A percentile compares a stretch with the other conserved stretches of the same genome.
These are phyloP conservation scores for Cynopterus brachyotis DNA, from an alignment of 2,113 vertebrate species.

Conservation along the genomic window DNA sequence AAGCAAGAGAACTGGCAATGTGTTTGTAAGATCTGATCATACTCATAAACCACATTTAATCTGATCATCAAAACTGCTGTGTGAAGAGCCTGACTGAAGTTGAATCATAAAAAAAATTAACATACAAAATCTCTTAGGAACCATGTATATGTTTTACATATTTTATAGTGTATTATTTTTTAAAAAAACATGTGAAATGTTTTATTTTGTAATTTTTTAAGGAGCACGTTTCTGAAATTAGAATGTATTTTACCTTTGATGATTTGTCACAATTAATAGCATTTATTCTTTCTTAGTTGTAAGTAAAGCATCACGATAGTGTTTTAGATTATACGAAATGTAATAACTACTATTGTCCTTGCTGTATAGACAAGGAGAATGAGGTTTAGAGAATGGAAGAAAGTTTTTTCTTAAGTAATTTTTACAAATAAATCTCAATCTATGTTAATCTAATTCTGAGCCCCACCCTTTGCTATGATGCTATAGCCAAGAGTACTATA, in stretches of 20 bases:
- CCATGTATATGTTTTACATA: neutral
- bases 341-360: neutral
- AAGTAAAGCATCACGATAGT: neutral
- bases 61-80: neutral
- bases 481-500: neutral
- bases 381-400: neutral
- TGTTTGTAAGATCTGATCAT: neutral
- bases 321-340: neutral
- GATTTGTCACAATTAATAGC: neutral
- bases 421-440: neutral
- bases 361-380: neutral
- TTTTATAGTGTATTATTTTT: neutral
- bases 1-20: constrained; percentile 11
- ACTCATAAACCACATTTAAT: constrained; percentile 29
- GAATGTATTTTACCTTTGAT: neutral
- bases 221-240: neutral
- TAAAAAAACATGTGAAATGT: neutral
- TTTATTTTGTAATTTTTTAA: neutral
- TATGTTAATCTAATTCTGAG: neutral
- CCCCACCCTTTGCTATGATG: rapidly evolving
- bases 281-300: neutral
- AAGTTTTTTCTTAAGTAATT: neutral
- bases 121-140: neutral
- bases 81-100: neutral
- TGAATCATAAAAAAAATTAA: neutral